Evolutionary conservation across 2,113 vertebrate species (phyloP).

Genomic region (Rafetus swinhoei): DNA sequence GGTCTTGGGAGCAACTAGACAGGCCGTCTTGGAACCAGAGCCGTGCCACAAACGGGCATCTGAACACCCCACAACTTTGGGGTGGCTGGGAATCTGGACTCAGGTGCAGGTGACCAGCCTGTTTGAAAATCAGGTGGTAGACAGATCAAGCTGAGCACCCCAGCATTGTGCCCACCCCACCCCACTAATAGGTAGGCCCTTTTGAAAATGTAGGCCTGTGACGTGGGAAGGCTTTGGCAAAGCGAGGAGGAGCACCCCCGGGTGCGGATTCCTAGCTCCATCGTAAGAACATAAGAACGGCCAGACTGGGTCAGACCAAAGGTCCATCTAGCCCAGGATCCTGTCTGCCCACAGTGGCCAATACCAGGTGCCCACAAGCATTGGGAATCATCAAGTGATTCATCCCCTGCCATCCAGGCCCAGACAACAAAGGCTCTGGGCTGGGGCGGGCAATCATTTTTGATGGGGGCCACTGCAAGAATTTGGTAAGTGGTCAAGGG

Average conservation of each 20-base stretch:
- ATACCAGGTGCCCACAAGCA: no score
- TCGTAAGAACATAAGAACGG: no score
- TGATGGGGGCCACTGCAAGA: no score
- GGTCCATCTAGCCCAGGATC: no score
- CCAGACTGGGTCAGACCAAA: no score
- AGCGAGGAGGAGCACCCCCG: neutral
- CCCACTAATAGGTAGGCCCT: neutral
- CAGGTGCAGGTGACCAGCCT: neutral
- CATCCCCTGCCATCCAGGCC: no score
- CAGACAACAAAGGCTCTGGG: no score
- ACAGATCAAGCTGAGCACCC: neutral
- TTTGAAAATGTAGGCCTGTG: neutral
- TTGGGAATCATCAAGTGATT: no score
- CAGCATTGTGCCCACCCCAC: no score
- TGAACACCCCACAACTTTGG: neutral
- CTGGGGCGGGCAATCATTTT: no score
- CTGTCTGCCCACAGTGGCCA: no score
- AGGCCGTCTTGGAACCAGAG: accelerated
- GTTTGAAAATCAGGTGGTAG: neutral
- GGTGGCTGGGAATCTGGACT: neutral
- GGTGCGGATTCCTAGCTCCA: neutral
- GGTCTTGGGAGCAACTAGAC: neutral
- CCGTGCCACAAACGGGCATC: neutral
- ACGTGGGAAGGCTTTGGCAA: neutral
- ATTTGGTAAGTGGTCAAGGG: no score